Evolutionary conservation across 2,888 invertebrate genomes (phyloP), one percentile per base, ranked within the genome.

Genomic region (Heteropelma amictum): DNA sequence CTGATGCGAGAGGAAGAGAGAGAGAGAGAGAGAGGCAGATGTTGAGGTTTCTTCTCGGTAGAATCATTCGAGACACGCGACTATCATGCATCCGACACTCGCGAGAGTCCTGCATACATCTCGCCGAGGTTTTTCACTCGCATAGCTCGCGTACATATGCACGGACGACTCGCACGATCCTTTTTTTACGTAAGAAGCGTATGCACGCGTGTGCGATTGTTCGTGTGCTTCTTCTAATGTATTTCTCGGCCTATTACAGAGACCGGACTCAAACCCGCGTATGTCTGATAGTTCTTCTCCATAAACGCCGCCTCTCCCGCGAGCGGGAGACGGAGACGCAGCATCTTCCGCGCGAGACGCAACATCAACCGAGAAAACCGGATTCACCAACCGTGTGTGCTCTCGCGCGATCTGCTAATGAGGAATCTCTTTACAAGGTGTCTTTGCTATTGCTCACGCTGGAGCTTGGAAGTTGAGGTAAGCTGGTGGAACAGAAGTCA

Each of bases 361-460:
- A 54, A 58, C 72, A 47, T 68, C 60, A 54, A 74, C 64, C 38
- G 45, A 19, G 65, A 68, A 80, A 83, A 84, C 83, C 82, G 83
- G 84, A 84, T 84, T 83, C 78, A 53, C 75, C 60, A 53, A 54
- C 75, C 63, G 77, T 76, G 45, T 77, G 64, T 35, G 73, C 77
- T 51, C 78, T 69, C 70, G 72, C 79, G 77, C 76, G 71, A 72
- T 80, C 77, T 64, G 73, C 82, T 84, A 84, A 84, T 84, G 81
- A 84, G 84, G 79, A 80, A 73, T 77, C 77, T 77, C 78, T 83
- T 81, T 73, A 80, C 80, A 80, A 79, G 77, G 77, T 84, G 81
- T 81, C 78, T 77, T 77, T 67, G 64, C 75, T 54, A 68, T 72
- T 77, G 56, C 74, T 63, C 47, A 56, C 53, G 60, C 65, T 42